A percentile compares a stretch with the other conserved stretches of the same genome.
Conservation (phyloP, 2,797 vertebrate species). For the Todus mexicanus region DNA sequence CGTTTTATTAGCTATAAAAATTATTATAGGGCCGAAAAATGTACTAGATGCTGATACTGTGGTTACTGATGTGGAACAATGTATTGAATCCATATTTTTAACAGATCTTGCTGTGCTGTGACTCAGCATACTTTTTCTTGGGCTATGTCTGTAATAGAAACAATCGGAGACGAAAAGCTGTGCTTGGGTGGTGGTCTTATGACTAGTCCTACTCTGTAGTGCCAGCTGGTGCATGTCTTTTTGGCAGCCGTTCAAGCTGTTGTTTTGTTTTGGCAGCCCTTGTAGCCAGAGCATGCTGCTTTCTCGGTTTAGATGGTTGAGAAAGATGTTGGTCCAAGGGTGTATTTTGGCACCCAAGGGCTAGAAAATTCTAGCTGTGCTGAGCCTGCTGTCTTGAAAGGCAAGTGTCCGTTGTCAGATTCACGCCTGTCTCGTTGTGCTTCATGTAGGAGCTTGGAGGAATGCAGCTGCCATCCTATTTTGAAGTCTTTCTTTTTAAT, state of each 20-base stretch:
- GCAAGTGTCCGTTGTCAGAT: background rate
- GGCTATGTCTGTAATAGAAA: background rate
- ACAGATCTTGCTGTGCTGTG: background rate
- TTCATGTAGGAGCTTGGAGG: background rate
- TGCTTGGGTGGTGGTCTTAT: constrained; percentile 28
- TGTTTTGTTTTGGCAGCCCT: constrained; percentile 74
- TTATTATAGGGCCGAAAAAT: background rate
- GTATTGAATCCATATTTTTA: background rate
- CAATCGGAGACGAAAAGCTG: background rate
- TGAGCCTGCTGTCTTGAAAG: background rate
- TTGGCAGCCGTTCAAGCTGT: constrained; percentile 77
- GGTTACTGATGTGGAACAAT: background rate
- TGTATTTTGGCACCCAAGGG: constrained; percentile 30
- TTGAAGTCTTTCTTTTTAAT: background rate
- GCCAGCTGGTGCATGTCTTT: constrained; percentile 78
- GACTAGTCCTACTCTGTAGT: constrained; percentile 51
- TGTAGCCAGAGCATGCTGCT: constrained; percentile 33
- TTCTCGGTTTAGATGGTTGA: constrained; percentile 29
- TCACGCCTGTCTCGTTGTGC: background rate
- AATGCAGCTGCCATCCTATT: background rate
- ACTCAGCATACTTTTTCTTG: background rate
- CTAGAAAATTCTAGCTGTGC: constrained; percentile 28
- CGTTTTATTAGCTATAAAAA: constrained; percentile 40
- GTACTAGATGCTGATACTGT: background rate
- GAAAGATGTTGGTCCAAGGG: constrained; percentile 3